Percentiles rank a stretch among this genome's conserved stretches.
These are phyloP conservation scores for Anoura caudifer DNA, from an alignment of 2,113 vertebrate genomes.

Conservation along the genomic window DNA sequence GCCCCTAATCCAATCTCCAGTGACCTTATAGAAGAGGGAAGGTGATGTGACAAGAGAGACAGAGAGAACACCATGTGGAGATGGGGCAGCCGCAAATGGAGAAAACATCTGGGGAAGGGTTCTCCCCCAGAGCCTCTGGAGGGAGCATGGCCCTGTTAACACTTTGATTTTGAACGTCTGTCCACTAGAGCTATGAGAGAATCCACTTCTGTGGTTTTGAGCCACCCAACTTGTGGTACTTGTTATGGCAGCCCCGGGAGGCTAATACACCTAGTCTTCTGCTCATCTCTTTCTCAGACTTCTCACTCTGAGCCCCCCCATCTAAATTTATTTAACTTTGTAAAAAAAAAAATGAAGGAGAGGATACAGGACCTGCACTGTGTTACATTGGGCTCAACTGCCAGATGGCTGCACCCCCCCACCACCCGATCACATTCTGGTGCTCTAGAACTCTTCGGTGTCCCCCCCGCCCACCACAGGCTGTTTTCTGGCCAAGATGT, in stretches of 20 bases:
- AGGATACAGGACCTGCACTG: background rate
- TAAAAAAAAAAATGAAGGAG: background rate
- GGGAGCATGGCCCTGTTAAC: background rate
- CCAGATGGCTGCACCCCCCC: background rate
- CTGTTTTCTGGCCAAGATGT: background rate
- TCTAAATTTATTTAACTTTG: background rate
- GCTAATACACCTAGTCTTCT: background rate
- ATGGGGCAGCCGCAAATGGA: accelerated
- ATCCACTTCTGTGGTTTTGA: background rate
- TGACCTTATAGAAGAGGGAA: background rate
- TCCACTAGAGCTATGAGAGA: background rate
- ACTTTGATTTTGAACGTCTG: background rate
- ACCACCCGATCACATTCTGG: background rate
- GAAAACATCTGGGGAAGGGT: background rate
- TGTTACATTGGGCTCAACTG: background rate
- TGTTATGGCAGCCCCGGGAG: accelerated
- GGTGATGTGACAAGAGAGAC: background rate
- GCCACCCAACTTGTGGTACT: background rate
- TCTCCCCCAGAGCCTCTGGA: background rate
- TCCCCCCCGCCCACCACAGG: too few relatives aligned
- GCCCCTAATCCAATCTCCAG: background rate
- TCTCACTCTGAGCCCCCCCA: background rate
- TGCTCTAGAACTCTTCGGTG: background rate
- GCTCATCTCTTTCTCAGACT: background rate
- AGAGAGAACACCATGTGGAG: background rate